A percentile compares a stretch with the other conserved stretches of the same genome.
phyloP scores from a whole-genome alignment of 2,888 invertebrate species.

The Eilema depressum region DNA sequence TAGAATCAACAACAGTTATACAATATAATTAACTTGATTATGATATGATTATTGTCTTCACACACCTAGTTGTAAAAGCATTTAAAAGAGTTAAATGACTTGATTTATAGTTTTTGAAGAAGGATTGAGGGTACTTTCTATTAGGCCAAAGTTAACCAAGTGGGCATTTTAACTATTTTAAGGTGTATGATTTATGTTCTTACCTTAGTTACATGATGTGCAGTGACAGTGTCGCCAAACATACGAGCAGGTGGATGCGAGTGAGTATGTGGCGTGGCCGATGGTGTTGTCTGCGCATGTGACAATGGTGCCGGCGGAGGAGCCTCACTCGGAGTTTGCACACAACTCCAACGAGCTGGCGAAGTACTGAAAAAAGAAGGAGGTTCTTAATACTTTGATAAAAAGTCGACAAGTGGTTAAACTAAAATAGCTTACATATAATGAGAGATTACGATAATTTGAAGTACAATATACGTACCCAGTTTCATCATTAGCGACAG shows the following conservation, averaged over 20 bases:
- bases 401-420: not conserved
- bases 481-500: conserved; percentile 89
- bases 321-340: conserved; percentile 77
- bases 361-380: conserved; percentile 62
- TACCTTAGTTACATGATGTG: conserved; percentile 81
- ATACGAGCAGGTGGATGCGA: conserved; percentile 89
- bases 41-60: not conserved
- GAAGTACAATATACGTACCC: conserved; percentile 77
- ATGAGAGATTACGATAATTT: not conserved
- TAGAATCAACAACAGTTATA: not conserved
- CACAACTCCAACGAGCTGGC: conserved; percentile 81
- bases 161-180: not conserved
- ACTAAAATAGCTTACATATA: not conserved
- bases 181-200: not conserved
- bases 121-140: not conserved
- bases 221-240: conserved; percentile 90
- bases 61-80: not conserved
- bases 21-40: not conserved
- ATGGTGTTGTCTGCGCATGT: conserved; percentile 74
- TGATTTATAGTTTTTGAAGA: no score
- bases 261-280: conserved; percentile 75
- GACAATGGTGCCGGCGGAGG: conserved; percentile 81
- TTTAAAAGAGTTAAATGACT: not conserved
- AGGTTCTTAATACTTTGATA: not conserved
- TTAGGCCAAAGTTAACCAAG: not conserved